Percentiles rank a stretch among this genome's conserved stretches.
These are phyloP conservation scores for Hemibagrus wyckioides DNA, from an alignment of 2,113 vertebrate genomes.

Conservation along the genomic window DNA sequence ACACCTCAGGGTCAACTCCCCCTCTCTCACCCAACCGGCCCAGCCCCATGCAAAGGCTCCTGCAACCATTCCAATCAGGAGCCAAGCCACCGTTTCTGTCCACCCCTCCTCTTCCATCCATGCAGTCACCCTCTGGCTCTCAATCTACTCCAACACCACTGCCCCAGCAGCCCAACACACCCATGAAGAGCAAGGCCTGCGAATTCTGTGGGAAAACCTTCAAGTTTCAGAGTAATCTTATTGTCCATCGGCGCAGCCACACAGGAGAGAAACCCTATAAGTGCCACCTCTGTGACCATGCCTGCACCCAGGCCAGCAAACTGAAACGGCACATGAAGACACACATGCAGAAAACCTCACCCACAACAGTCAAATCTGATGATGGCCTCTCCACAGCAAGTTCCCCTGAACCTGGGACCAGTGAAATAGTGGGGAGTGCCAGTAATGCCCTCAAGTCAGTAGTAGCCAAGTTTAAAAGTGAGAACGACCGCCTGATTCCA, in stretches of 20 bases:
- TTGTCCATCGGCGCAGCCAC: conserved; percentile 97
- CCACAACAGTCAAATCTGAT: conserved; percentile 94
- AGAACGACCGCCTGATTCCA: conserved; percentile 85
- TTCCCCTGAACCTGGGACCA: conserved; percentile 96
- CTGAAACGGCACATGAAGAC: conserved; percentile 99
- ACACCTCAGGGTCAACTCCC: conserved; percentile 91
- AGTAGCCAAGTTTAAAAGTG: conserved; percentile 96
- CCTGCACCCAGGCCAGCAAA: conserved; percentile 98
- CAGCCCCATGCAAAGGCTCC: conserved; percentile 98
- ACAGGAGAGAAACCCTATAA: conserved; percentile 99
- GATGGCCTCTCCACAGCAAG: conserved; percentile 94
- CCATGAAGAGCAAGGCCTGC: conserved; percentile 96
- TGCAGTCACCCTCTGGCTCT: conserved; percentile 91
- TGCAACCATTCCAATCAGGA: conserved; percentile 97
- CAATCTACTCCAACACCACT: conserved; percentile 80
- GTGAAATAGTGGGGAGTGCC: conserved; percentile 91
- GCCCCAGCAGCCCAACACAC: conserved; percentile 72
- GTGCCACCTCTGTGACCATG: conserved; percentile 98
- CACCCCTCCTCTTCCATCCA: conserved; percentile 92
- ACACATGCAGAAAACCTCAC: conserved; percentile 98
- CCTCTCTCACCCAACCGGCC: conserved; percentile 95
- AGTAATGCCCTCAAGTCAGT: conserved; percentile 97
- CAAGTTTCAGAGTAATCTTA: conserved; percentile 99
- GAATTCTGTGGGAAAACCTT: conserved; percentile 99
- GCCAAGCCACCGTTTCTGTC: conserved; percentile 96